A percentile compares a stretch with the other conserved stretches of the same genome.
phyloP scores from a whole-genome alignment of 1,140 invertebrate species.

The Drosophila nannoptera region DNA sequence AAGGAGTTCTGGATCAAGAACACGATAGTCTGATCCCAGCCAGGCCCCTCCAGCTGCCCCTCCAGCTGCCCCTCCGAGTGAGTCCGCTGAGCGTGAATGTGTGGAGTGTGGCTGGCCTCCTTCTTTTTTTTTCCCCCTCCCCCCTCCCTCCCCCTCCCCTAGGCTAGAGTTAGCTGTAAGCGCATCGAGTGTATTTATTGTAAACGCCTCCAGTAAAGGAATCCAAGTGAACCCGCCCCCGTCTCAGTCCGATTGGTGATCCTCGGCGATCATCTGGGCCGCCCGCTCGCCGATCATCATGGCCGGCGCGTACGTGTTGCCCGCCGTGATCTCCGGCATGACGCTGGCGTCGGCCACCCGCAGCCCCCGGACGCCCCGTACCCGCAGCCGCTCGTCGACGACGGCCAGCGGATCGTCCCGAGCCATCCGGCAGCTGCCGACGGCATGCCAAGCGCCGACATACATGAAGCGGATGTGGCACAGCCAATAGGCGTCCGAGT shows the following conservation, averaged over 20 bases:
- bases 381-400: conserved; percentile 84
- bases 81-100: background rate
- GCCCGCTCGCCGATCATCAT: conserved; percentile 90
- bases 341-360: conserved; percentile 89
- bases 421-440: conserved; percentile 89
- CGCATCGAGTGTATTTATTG: conserved; percentile 51
- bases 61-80: background rate
- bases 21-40: conserved; percentile 64
- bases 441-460: conserved; percentile 84
- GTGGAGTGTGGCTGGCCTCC: conserved; percentile 1
- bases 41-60: background rate
- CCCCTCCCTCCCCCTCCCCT: too few species aligned
- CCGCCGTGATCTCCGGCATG: conserved; percentile 87
- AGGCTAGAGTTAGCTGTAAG: conserved; percentile 29
- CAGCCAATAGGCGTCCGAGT: conserved; percentile 82
- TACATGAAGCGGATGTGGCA: conserved; percentile 83
- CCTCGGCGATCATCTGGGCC: conserved; percentile 84
- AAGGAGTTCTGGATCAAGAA: conserved; percentile 87
- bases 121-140: conserved; percentile 30
- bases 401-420: conserved; percentile 82
- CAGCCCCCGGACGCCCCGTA: conserved; percentile 83
- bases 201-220: conserved; percentile 35
- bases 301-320: conserved; percentile 87
- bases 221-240: background rate
- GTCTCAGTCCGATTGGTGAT: conserved; percentile 38